Percentiles rank a stretch among this genome's conserved stretches.
These are phyloP conservation scores for Drosophila putrida DNA, from an alignment of 2,888 invertebrate species.

Conservation along the genomic window DNA sequence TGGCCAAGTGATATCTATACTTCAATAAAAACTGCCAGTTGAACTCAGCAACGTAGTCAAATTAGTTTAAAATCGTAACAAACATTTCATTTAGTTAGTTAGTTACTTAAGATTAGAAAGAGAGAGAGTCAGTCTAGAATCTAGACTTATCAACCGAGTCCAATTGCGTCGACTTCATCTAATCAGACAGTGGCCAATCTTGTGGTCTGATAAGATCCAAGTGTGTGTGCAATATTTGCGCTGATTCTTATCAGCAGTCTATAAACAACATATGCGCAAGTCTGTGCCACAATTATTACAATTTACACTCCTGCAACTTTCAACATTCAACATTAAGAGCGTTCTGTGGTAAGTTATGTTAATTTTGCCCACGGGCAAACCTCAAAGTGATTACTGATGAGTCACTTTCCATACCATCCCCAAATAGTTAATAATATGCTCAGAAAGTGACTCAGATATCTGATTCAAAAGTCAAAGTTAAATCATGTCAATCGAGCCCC, in stretches of 20 bases:
- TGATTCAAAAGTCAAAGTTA: not conserved
- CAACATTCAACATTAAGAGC: constrained; percentile 12
- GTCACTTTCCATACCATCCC: constrained; percentile 7
- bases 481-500: too few species aligned
- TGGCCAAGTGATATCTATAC: constrained; percentile 6
- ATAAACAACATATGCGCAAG: constrained; percentile 1
- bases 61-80: not conserved
- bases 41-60: not conserved
- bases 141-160: constrained; percentile 28
- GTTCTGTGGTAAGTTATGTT: constrained; percentile 38
- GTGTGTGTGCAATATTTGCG: constrained; percentile 52
- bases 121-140: constrained; percentile 30
- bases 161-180: constrained; percentile 23
- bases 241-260: constrained; percentile 36
- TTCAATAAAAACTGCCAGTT: constrained; percentile 5
- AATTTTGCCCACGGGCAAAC: not conserved
- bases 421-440: not conserved
- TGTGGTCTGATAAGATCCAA: constrained; percentile 4
- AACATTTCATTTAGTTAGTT: constrained; percentile 1
- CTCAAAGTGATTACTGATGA: constrained; percentile 26
- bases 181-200: constrained; percentile 53
- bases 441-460: constrained; percentile 10
- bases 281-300: not conserved
- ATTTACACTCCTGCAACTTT: constrained; percentile 17
- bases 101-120: not conserved